These are phyloP conservation scores for Barnardius zonarius DNA, from an alignment of 2,113 vertebrate genomes.

Conservation along the genomic window DNA sequence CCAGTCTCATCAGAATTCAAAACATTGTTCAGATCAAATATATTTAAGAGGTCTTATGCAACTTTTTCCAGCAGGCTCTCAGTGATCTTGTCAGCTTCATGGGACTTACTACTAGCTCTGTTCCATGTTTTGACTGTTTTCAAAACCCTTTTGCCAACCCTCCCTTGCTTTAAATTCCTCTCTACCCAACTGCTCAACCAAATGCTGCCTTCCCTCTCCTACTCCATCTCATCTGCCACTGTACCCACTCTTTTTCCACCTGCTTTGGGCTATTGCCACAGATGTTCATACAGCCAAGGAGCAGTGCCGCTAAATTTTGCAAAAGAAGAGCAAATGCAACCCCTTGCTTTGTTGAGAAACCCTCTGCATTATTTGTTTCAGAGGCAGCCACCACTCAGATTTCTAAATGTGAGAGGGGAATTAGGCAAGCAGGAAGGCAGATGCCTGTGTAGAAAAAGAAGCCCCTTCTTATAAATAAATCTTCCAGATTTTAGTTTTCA, in stretches of 20 bases:
- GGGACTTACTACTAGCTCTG: neutral
- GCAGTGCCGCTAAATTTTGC: conserved; percentile 55
- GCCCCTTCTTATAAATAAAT: conserved; percentile 25
- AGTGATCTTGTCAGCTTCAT: neutral
- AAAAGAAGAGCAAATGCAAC: conserved; percentile 34
- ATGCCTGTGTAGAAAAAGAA: neutral
- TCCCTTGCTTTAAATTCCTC: conserved; percentile 5
- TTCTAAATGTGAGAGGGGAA: conserved; percentile 22
- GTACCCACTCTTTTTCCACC: neutral
- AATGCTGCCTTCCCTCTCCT: conserved; percentile 7
- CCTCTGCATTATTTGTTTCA: conserved; percentile 49
- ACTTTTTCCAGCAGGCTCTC: conserved; percentile 4
- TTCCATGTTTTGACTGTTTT: neutral
- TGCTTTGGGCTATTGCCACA: conserved; percentile 14
- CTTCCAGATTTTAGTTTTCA: neutral
- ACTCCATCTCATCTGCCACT: conserved; percentile 23
- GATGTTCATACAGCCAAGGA: conserved; percentile 53
- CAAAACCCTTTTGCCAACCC: neutral
- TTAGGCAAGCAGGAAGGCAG: neutral
- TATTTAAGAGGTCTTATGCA: neutral
- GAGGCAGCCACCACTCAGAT: neutral
- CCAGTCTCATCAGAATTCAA: conserved; percentile 34
- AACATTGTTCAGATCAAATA: neutral
- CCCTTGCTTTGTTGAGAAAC: neutral
- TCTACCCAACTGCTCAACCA: conserved; percentile 50